phyloP scores from a whole-genome alignment of 2,888 invertebrate species.

The Hymenopus coronatus region DNA sequence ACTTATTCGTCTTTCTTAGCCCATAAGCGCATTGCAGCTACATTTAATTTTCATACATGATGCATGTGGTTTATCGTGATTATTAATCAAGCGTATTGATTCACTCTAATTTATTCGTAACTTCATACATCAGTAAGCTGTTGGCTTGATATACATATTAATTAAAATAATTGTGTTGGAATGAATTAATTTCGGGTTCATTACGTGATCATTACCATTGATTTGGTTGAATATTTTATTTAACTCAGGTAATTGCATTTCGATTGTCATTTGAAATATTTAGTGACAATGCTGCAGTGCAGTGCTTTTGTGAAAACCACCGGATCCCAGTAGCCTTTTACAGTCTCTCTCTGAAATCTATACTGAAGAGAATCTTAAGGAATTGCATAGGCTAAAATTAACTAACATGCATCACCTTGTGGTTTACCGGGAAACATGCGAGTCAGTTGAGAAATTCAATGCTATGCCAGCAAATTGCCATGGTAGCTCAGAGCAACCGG shows the following conservation, averaged over 20 bases:
- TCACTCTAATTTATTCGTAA: background rate
- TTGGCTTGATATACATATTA: background rate
- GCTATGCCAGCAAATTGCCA: too few relatives aligned
- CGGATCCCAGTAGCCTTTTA: background rate
- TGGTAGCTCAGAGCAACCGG: too few relatives aligned
- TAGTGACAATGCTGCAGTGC: background rate
- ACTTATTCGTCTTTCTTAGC: too few relatives aligned
- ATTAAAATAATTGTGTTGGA: background rate
- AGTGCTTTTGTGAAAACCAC: background rate
- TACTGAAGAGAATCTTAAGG: too few relatives aligned
- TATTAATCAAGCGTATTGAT: background rate
- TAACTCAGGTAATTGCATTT: background rate
- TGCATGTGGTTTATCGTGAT: background rate
- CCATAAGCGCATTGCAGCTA: too few relatives aligned
- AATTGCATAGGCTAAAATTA: too few relatives aligned
- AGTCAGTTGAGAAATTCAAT: too few relatives aligned
- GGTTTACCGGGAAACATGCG: too few relatives aligned
- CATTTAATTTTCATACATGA: too few relatives aligned
- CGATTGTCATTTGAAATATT: background rate
- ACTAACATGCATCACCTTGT: too few relatives aligned
- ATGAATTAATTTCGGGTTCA: background rate
- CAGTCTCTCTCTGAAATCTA: too few relatives aligned
- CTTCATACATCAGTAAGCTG: background rate
- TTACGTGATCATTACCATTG: background rate
- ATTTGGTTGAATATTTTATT: background rate